These are phyloP conservation scores for Burhinus oedicnemus DNA, from an alignment of 2,113 vertebrate genomes.

Conservation along the genomic window DNA sequence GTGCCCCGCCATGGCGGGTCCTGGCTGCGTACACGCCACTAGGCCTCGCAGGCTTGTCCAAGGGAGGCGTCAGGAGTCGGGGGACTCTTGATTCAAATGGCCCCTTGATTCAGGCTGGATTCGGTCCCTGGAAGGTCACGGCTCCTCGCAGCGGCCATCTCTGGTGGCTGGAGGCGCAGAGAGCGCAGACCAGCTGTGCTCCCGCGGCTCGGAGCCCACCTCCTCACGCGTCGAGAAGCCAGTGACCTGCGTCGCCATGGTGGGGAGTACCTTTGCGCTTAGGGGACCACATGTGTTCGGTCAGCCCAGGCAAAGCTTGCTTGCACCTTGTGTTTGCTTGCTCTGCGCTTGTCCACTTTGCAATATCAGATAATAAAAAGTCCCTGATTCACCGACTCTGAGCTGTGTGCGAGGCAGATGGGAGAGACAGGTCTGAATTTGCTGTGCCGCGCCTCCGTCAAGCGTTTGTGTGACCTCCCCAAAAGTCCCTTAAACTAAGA, in stretches of 20 bases:
- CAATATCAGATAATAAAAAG: neutral
- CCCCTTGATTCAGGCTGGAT: neutral
- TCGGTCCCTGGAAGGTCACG: neutral
- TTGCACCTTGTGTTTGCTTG: neutral
- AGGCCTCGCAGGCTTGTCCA: neutral
- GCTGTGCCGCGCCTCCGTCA: neutral
- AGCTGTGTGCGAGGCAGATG: neutral
- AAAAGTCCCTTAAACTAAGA: neutral
- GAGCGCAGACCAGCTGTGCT: neutral
- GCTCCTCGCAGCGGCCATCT: neutral
- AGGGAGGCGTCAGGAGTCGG: neutral
- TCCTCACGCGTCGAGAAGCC: neutral
- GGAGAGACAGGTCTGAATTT: neutral
- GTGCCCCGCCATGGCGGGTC: neutral
- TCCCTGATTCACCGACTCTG: neutral
- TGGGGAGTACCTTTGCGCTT: rapidly evolving
- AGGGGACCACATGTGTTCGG: rapidly evolving
- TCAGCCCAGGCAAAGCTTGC: neutral
- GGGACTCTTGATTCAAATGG: neutral
- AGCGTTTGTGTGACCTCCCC: neutral
- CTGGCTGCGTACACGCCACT: rapidly evolving
- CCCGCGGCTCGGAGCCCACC: neutral
- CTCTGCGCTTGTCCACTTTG: neutral
- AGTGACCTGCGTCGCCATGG: rapidly evolving
- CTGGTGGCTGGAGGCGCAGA: neutral